A percentile compares a stretch with the other conserved stretches of the same genome.
phyloP scores from a whole-genome alignment of 2,888 invertebrate species.

The Epistrophe eligans region DNA sequence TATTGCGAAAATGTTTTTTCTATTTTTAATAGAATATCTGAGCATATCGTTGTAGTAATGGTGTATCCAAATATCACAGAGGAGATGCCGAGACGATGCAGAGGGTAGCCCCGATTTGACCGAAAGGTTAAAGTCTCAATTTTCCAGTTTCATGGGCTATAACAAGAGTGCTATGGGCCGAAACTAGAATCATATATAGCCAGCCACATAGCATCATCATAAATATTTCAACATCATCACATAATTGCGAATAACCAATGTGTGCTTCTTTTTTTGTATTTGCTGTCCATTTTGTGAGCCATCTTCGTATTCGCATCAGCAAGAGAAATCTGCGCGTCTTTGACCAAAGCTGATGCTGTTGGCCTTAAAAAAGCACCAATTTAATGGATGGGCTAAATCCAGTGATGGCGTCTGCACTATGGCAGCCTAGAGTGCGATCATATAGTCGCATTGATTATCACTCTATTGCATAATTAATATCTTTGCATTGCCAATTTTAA shows the following conservation, averaged over 20 bases:
- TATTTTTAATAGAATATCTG: constrained; percentile 54
- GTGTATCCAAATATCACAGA: neutral
- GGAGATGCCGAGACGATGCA: neutral
- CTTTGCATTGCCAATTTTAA: constrained; percentile 10
- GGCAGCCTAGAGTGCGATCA: constrained; percentile 9
- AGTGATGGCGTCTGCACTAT: neutral
- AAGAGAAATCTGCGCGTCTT: constrained; percentile 52
- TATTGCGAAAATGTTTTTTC: constrained; percentile 51
- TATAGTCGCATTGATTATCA: constrained; percentile 54
- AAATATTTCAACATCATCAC: constrained; percentile 63
- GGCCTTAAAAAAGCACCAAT: constrained; percentile 60
- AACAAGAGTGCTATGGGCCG: constrained; percentile 56
- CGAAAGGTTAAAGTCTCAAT: constrained; percentile 73
- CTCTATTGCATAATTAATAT: constrained; percentile 57
- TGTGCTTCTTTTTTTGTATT: constrained; percentile 10
- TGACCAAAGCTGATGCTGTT: constrained; percentile 55
- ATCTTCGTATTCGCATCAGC: constrained; percentile 5
- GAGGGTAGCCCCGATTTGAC: constrained; percentile 29
- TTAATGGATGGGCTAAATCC: constrained; percentile 43
- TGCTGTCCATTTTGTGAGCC: constrained; percentile 38
- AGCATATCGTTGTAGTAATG: neutral
- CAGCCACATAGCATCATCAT: constrained; percentile 36
- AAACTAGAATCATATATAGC: constrained; percentile 16
- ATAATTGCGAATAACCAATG: constrained; percentile 45
- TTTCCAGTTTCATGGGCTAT: constrained; percentile 71